Evolutionary conservation across 2,113 vertebrate species (phyloP).

Genomic region (Neodontobutis hainanensis): DNA sequence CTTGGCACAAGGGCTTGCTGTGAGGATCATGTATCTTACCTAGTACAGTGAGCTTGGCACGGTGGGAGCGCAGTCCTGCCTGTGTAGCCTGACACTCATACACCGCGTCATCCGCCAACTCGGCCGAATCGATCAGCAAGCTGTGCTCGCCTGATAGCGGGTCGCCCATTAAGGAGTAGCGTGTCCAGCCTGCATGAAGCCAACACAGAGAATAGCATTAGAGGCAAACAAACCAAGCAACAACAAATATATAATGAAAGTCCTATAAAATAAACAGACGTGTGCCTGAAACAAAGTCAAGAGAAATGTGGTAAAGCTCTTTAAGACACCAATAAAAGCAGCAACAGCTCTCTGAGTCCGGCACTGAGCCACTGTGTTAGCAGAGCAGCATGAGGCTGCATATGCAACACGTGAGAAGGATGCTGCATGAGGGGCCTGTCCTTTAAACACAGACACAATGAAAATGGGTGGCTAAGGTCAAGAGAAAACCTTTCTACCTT

Average conservation of each 20-base stretch:
- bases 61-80: constrained; percentile 86
- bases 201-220: constrained; percentile 56
- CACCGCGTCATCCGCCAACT: constrained; percentile 86
- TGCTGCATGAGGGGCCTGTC: constrained; percentile 58
- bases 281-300: constrained; percentile 56
- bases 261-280: constrained; percentile 54
- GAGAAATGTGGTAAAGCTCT: constrained; percentile 51
- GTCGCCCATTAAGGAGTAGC: constrained; percentile 88
- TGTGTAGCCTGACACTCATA: constrained; percentile 93
- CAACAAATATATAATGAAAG: constrained; percentile 62
- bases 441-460: constrained; percentile 69
- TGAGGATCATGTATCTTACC: constrained; percentile 80
- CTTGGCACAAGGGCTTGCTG: constrained; percentile 50
- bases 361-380: constrained; percentile 41
- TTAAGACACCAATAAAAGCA: constrained; percentile 59
- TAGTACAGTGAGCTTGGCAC: constrained; percentile 85
- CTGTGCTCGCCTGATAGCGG: constrained; percentile 86
- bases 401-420: constrained; percentile 59
- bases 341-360: constrained; percentile 46
- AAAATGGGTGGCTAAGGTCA: constrained; percentile 66
- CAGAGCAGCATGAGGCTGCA: constrained; percentile 37
- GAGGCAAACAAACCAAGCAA: constrained; percentile 56
- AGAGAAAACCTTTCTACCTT: constrained; percentile 57
- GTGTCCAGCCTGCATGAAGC: constrained; percentile 84
- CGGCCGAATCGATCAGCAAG: constrained; percentile 85